A percentile compares a stretch with the other conserved stretches of the same genome.
These are phyloP conservation scores for Bombyx huttoni DNA, from an alignment of 2,888 invertebrate species.

Conservation along the genomic window DNA sequence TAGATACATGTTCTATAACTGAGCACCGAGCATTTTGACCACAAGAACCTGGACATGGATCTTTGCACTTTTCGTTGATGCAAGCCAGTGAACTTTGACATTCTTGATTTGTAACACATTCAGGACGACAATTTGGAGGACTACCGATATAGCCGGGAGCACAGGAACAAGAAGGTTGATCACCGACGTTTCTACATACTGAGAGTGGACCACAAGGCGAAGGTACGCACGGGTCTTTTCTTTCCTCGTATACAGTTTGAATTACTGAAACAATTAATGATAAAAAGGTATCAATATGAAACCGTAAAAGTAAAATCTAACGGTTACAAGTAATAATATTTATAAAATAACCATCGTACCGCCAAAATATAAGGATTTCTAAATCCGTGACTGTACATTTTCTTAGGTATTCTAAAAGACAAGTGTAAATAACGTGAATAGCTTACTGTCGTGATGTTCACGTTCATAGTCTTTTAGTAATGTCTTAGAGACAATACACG, in stretches of 20 bases:
- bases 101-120: constrained; percentile 77
- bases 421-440: too few relatives aligned
- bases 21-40: constrained; percentile 71
- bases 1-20: constrained; percentile 75
- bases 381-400: too few relatives aligned
- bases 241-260: constrained; percentile 44
- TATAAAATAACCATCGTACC: too few relatives aligned
- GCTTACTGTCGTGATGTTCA: too few relatives aligned
- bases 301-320: too few relatives aligned
- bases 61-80: constrained; percentile 75
- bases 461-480: too few relatives aligned
- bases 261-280: constrained; percentile 25
- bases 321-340: not conserved
- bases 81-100: constrained; percentile 77
- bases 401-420: too few relatives aligned
- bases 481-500: too few relatives aligned
- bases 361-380: too few relatives aligned
- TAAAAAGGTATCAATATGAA: constrained; percentile 1
- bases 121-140: constrained; percentile 78
- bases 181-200: constrained; percentile 68
- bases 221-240: constrained; percentile 75
- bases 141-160: constrained; percentile 73
- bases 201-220: constrained; percentile 79
- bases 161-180: constrained; percentile 75
- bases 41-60: constrained; percentile 80